Conservation (phyloP, 2,113 vertebrate species). For the Fregata magnificens region DNA sequence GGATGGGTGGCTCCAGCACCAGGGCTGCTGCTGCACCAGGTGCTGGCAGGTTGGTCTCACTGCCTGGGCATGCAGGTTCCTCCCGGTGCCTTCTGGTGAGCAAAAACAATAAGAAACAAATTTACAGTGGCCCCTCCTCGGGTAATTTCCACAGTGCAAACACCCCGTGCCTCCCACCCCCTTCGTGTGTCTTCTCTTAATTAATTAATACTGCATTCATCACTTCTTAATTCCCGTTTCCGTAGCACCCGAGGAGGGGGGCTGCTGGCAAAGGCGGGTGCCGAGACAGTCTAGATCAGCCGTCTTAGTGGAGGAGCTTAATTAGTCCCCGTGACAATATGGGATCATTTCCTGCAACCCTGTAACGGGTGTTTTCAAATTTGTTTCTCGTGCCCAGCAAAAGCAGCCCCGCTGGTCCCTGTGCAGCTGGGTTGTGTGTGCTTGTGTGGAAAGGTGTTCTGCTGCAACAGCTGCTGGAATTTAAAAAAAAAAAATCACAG, state of each 20-base stretch:
- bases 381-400: not conserved
- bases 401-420: accelerated
- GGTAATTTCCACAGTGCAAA: not conserved
- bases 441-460: not conserved
- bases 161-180: not conserved
- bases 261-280: not conserved
- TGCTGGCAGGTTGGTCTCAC: not conserved
- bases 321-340: not conserved
- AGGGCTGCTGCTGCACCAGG: not conserved
- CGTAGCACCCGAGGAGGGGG: slow-evolving; percentile 34
- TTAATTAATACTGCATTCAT: slow-evolving; percentile 73
- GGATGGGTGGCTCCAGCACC: not conserved
- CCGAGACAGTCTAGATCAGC: not conserved
- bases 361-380: accelerated
- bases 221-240: slow-evolving; percentile 63
- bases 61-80: not conserved
- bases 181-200: slow-evolving; percentile 34
- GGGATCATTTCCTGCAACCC: not conserved
- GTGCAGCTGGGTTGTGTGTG: not conserved
- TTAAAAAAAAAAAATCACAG: not conserved
- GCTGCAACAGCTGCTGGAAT: not conserved
- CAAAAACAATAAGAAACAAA: not conserved
- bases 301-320: not conserved
- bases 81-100: not conserved
- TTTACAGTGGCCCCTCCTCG: not conserved